phyloP scores from a whole-genome alignment of 1,140 invertebrate species.

The Nebria ingens region DNA sequence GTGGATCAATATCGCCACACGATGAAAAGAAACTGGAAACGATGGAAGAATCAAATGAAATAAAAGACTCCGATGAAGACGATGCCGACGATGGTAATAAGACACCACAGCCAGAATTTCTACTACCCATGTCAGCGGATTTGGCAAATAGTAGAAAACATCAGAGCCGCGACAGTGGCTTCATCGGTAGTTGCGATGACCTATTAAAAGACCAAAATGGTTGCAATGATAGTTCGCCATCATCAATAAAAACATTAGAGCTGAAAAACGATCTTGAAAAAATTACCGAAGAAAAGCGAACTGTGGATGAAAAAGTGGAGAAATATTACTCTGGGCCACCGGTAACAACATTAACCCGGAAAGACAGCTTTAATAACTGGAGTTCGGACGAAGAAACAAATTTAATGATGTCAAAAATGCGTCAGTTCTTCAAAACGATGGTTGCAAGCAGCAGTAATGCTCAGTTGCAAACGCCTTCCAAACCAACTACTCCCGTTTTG shows the following conservation, averaged over 20 bases:
- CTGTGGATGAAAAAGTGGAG: slow-evolving; percentile 35
- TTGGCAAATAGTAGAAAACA: slow-evolving; percentile 51
- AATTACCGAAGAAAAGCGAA: slow-evolving; percentile 34
- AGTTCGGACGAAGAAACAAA: slow-evolving; percentile 89
- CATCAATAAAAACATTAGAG: slow-evolving; percentile 37
- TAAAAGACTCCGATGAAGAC: slow-evolving; percentile 32
- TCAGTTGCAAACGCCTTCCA: slow-evolving; percentile 31
- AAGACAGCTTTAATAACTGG: slow-evolving; percentile 89
- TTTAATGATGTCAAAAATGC: slow-evolving; percentile 89
- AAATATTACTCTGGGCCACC: slow-evolving; percentile 34
- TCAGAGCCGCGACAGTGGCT: slow-evolving; percentile 75
- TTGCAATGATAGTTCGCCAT: slow-evolving; percentile 32
- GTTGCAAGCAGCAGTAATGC: slow-evolving; percentile 55
- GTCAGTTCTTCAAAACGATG: slow-evolving; percentile 83
- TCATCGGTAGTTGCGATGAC: slow-evolving; percentile 80
- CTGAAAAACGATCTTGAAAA: slow-evolving; percentile 44
- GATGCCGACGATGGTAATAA: slow-evolving; percentile 48
- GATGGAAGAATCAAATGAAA: slow-evolving; percentile 33
- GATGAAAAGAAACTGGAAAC: slow-evolving; percentile 42
- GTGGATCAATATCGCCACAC: slow-evolving; percentile 35
- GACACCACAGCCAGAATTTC: slow-evolving; percentile 51
- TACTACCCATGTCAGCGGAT: slow-evolving; percentile 38
- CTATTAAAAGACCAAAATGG: slow-evolving; percentile 48
- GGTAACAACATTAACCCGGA: slow-evolving; percentile 52
- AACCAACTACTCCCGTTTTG: slow-evolving; percentile 40